Evolutionary conservation across 1,140 invertebrate species (phyloP).

Genomic region (Eufriesea mexicana): DNA sequence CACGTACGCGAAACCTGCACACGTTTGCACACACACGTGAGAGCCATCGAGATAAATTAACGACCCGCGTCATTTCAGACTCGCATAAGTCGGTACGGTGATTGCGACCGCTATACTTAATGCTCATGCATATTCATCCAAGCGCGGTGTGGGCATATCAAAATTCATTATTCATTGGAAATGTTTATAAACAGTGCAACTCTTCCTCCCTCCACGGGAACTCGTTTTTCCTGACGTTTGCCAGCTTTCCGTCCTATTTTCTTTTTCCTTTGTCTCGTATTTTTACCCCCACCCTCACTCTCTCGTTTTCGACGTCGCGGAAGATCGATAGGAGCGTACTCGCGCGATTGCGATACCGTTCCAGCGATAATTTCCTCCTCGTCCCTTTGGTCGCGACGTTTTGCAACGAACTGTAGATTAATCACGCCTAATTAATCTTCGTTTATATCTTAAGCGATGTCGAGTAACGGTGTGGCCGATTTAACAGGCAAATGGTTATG

Average conservation of each 20-base stretch:
- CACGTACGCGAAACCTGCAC: too few species aligned
- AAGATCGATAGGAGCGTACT: not conserved
- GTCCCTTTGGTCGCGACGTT: not conserved
- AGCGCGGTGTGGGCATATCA: not conserved
- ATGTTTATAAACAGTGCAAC: not conserved
- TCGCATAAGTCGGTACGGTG: not conserved
- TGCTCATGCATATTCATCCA: slow-evolving; percentile 9
- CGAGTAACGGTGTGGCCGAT: not conserved
- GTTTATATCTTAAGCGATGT: not conserved
- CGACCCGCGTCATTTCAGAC: not conserved
- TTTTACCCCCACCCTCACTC: too few species aligned
- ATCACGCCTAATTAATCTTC: not conserved
- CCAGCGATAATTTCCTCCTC: not conserved
- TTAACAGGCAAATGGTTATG: not conserved
- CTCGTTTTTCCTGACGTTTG: too few species aligned
- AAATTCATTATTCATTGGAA: slow-evolving; percentile 20
- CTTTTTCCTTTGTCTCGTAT: not conserved
- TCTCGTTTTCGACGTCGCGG: not conserved
- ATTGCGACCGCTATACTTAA: slow-evolving; percentile 1
- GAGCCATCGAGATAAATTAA: slow-evolving; percentile 15
- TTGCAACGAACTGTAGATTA: not conserved
- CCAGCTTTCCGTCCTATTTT: not conserved
- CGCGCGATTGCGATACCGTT: not conserved
- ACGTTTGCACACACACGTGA: too few species aligned
- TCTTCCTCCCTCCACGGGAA: not conserved